Evolutionary conservation across 2,113 vertebrate species (phyloP), one percentile per base, ranked within the genome.

Genomic region (Pygoscelis adeliae): DNA sequence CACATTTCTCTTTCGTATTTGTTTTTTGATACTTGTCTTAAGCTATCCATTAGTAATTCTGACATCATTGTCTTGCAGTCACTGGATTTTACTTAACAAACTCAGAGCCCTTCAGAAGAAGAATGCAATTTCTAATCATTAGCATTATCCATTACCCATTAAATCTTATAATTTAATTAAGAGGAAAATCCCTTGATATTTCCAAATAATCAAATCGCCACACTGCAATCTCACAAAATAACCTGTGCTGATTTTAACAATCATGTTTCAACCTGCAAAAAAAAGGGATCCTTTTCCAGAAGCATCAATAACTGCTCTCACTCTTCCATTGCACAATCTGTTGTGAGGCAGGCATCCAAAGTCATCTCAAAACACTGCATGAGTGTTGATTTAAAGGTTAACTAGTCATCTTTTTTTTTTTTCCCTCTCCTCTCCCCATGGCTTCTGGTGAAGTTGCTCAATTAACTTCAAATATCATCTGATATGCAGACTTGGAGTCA

Each of bases 341-440:
- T 93, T 90, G 72, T 73, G 65, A 95, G 85, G 88, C 90, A 94
- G 90, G 77, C 85, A 83, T 95, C 95, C 92, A 97, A 95, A 96
- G 88, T 93, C 34, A 88, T 96, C 90, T 93, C 79, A 91, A 94
- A 96, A 97, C 87, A 70, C 62, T 62, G 38, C 23, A 73, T 38
- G 53, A 88, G 61, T 86, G 88, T 94, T 97, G 92, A 90, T 92
- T 97, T 97, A 96, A 95, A 97, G 88, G 93, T 94, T 93, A 97
- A 91, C 81, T 88, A 93, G 70, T 90, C 46, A 87, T 89, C 36
- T 65, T 38, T 30, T 18, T 44, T 25, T 81, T 40, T 19, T 25
- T 18, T 36, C 22, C 23, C 34, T 25, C 25, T 76, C 20, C 23
- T 44, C 49, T 90, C 71, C 40, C 76, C 20, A 26, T 15, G 40